Base-by-base conservation (phyloP, 2,113 vertebrate genomes). In the Neolamprologus fasciatus region DNA sequence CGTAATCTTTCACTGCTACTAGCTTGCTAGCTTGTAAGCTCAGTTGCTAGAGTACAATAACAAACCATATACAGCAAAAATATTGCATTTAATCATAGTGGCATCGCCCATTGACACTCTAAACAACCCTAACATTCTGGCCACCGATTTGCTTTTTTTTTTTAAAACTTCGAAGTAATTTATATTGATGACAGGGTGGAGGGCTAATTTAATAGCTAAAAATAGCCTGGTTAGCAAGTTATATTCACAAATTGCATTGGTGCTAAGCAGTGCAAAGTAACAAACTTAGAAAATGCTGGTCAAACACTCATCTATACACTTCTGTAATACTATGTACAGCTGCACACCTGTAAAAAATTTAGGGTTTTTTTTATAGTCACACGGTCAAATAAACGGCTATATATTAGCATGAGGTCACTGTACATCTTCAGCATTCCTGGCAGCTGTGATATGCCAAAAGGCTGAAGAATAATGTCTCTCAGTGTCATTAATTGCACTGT, bases 401-500 rank as follows among this genome's bases (percentile, higher is more conserved):
- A 81, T 42, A 87, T 71, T 80, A 79, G 76, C 90, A 35, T 55
- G 73, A 81, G 68, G 86, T 76, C 76, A 47, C 91, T 86, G 83
- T 79, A 84, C 82, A 71, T 80, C 84, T 68, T 55, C 80, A 37
- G 55, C 23, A 79, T 47, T 55, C 50, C 55, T 2, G 81, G 86
- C 90, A 88, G 92, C 91, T 92, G 84, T 51, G 87, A 83, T 26
- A 47, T 55, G 85, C 88, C 88, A 87, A 81, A 83, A 57, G 57
- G 80, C 88, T 89, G 86, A 91, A 87, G 90, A 95, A 84, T 66
- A 87, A 94, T 89, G 85, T 85, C 89, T 83, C 79, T 68, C 40
- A 19, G 13, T 84, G 89, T 87, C 94, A 94, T 94, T 94, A 94
- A 94, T 93, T 92, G 93, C 83, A 71, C 86, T 90, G 91, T 91